These are phyloP conservation scores for Ciconia stormi DNA, from an alignment of 2,113 vertebrate genomes.

Conservation along the genomic window DNA sequence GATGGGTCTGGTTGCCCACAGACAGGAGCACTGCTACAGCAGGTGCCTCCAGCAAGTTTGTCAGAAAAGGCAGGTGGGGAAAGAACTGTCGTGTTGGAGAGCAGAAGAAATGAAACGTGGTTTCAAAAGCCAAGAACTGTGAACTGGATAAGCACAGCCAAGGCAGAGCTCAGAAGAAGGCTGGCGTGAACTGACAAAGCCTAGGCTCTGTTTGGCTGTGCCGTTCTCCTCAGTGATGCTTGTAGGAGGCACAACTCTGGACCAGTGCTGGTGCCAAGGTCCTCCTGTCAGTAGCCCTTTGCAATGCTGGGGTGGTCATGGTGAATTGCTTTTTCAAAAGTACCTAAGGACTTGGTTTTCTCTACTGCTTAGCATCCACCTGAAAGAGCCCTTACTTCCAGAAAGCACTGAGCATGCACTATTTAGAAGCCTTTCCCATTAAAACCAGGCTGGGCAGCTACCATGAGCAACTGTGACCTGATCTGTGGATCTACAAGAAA, in stretches of 20 bases:
- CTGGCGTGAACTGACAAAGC: fast-evolving
- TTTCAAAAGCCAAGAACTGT: not conserved
- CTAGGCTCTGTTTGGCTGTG: not conserved
- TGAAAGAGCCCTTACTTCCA: not conserved
- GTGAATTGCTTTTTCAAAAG: not conserved
- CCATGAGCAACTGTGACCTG: not conserved
- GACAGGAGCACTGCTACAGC: not conserved
- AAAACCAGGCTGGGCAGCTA: not conserved
- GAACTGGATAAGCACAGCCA: not conserved
- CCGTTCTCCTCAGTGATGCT: not conserved
- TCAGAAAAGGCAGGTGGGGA: not conserved
- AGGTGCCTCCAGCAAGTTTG: not conserved
- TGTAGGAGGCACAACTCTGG: not conserved
- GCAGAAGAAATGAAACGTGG: not conserved
- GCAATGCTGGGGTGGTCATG: not conserved
- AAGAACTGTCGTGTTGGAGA: not conserved
- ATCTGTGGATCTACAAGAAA: not conserved
- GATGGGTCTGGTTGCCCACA: not conserved
- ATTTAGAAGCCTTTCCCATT: not conserved
- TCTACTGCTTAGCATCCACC: not conserved
- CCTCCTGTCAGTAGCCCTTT: not conserved
- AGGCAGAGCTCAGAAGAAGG: not conserved
- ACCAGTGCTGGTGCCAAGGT: not conserved
- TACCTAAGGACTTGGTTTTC: not conserved
- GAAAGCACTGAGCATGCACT: not conserved